Conservation (phyloP, 2,888 invertebrate genomes). For the Agrypnus murinus region DNA sequence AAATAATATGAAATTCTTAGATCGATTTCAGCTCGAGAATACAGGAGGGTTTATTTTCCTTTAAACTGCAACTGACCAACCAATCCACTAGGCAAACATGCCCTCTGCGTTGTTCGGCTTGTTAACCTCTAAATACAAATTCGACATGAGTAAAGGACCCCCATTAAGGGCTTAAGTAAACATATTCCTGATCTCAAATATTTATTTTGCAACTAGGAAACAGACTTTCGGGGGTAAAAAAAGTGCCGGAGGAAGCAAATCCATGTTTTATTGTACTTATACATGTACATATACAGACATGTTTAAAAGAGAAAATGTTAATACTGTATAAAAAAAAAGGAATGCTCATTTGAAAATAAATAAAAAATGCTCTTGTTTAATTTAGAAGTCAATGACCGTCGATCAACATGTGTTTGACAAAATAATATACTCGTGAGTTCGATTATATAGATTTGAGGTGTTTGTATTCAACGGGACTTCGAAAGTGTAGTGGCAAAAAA, state of each 20-base stretch:
- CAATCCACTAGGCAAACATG: slow-evolving; percentile 9
- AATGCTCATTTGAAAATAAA: neutral
- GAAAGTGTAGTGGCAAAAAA: no score
- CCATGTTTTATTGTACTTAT: no score
- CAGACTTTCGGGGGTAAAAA: neutral
- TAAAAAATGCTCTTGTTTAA: slow-evolving; percentile 2
- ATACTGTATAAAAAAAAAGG: no score
- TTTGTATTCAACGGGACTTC: no score
- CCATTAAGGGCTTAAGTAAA: slow-evolving; percentile 15
- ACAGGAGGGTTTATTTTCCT: neutral
- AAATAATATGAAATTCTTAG: slow-evolving; percentile 26
- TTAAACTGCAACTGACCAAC: slow-evolving; percentile 3
- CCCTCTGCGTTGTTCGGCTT: neutral
- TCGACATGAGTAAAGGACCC: slow-evolving; percentile 16
- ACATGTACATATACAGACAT: no score
- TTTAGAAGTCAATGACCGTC: slow-evolving; percentile 12
- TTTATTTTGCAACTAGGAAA: neutral
- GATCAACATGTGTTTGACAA: slow-evolving; percentile 10
- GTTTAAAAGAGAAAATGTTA: no score
- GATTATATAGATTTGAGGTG: slow-evolving; percentile 1
- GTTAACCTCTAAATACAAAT: slow-evolving; percentile 13
- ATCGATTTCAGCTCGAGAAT: neutral
- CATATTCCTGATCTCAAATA: slow-evolving; percentile 13
- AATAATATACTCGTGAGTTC: slow-evolving; percentile 15
- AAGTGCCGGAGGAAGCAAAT: slow-evolving; percentile 3